Evolutionary conservation across 2,113 vertebrate genomes (phyloP).

Genomic region (Suncus etruscus): DNA sequence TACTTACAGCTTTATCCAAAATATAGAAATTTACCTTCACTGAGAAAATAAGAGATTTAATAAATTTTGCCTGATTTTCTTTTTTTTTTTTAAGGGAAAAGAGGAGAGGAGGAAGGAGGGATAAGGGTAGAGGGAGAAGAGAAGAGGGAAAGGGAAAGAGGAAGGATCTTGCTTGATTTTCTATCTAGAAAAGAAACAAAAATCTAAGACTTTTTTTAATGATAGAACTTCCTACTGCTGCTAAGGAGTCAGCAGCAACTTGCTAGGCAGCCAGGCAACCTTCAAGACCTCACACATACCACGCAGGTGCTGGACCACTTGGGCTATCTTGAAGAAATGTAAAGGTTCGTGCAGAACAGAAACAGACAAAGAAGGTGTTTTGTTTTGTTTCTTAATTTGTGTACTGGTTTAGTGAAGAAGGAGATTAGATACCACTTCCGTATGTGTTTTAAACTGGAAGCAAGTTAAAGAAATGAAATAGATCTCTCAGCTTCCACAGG

Average conservation of each 20-base stretch:
- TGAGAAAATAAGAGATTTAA: constrained; percentile 68
- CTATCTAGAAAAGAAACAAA: no score
- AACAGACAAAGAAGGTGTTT: background rate
- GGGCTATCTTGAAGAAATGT: background rate
- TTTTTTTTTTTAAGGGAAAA: background rate
- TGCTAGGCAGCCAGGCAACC: no score
- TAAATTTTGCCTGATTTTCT: constrained; percentile 61
- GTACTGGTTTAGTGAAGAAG: background rate
- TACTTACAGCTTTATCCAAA: constrained; percentile 41
- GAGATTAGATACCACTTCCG: background rate
- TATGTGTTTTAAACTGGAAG: constrained; percentile 17
- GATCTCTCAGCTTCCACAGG: background rate
- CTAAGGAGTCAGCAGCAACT: no score
- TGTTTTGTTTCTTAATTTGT: no score
- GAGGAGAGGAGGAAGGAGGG: background rate
- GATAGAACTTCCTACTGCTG: no score
- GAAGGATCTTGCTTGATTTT: no score
- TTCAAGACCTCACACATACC: no score
- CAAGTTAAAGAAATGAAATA: constrained; percentile 28
- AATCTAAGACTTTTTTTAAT: no score
- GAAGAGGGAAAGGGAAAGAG: no score
- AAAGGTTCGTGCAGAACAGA: background rate
- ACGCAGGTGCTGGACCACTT: no score
- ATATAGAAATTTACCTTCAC: constrained; percentile 64
- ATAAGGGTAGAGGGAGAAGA: no score